phyloP scores from a whole-genome alignment of 2,888 invertebrate species.

The Mamestra brassicae region DNA sequence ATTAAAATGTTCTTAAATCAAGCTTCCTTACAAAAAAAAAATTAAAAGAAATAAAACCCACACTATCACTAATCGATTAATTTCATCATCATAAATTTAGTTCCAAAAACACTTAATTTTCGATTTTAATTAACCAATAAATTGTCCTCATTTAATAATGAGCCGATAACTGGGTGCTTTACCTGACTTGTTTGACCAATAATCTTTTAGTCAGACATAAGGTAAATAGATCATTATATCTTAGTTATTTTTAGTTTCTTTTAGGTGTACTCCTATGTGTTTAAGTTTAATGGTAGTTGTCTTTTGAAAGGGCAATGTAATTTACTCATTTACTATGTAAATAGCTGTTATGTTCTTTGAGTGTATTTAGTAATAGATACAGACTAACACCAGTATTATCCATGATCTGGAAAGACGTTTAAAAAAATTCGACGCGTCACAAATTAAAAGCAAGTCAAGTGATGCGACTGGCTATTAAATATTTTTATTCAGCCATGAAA shows the following conservation, averaged over 20 bases:
- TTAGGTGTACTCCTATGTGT: background rate
- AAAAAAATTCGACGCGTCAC: too few species aligned
- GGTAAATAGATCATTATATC: slow-evolving; percentile 43
- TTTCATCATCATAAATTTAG: slow-evolving; percentile 64
- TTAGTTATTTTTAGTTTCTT: slow-evolving; percentile 29
- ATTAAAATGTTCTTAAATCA: too few species aligned
- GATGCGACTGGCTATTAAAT: too few species aligned
- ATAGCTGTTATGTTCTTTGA: background rate
- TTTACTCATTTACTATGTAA: slow-evolving; percentile 27
- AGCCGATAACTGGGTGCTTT: slow-evolving; percentile 43
- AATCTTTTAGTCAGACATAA: slow-evolving; percentile 31
- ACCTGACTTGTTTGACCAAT: slow-evolving; percentile 50
- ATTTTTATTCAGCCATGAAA: too few species aligned
- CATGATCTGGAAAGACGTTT: too few species aligned
- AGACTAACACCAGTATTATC: too few species aligned
- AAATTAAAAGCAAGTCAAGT: too few species aligned
- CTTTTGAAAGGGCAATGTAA: slow-evolving; percentile 18
- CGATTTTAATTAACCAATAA: slow-evolving; percentile 58
- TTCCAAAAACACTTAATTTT: slow-evolving; percentile 42
- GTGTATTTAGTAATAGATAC: too few species aligned
- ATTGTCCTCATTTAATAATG: slow-evolving; percentile 32
- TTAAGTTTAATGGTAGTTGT: slow-evolving; percentile 1
- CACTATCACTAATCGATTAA: slow-evolving; percentile 30
- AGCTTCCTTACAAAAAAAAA: background rate
- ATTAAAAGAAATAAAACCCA: slow-evolving; percentile 9